A percentile compares a stretch with the other conserved stretches of the same genome.
These are phyloP conservation scores for Diglossa cyanea DNA, from an alignment of 2,797 vertebrate species.

Conservation along the genomic window DNA sequence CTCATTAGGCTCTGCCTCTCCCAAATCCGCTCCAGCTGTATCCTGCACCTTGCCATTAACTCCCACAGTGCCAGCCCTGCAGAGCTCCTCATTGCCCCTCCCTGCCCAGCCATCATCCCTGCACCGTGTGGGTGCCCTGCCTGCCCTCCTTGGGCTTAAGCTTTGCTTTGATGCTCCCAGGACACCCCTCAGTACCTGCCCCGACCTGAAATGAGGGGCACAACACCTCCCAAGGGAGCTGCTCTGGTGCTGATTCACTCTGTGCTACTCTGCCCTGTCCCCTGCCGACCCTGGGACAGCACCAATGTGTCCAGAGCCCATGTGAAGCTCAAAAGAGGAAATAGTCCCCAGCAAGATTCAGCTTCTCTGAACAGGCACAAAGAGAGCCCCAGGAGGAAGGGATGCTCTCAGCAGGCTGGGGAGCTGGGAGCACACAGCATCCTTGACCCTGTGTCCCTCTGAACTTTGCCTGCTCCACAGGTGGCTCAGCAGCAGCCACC, in stretches of 20 bases:
- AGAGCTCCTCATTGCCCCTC: not conserved
- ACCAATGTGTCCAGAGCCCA: not conserved
- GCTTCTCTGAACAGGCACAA: not conserved
- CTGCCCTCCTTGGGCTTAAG: rapidly evolving
- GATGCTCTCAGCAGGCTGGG: not conserved
- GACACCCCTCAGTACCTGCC: not conserved
- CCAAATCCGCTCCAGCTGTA: not conserved
- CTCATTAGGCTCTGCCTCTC: not conserved
- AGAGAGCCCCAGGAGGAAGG: not conserved
- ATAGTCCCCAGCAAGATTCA: not conserved
- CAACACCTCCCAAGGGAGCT: not conserved
- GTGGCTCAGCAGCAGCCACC: not conserved
- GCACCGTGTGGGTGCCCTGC: too few species aligned
- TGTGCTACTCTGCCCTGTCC: not conserved
- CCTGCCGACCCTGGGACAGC: too few species aligned
- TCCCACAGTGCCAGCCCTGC: not conserved
- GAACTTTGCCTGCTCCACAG: not conserved
- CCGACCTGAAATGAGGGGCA: not conserved
- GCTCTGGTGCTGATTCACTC: not conserved
- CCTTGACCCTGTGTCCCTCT: not conserved
- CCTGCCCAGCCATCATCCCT: not conserved
- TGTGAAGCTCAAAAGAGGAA: not conserved
- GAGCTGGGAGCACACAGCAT: not conserved
- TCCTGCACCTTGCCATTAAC: not conserved
- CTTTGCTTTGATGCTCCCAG: not conserved